Base-by-base conservation (phyloP, 2,113 vertebrate genomes). In the Pyrgilauda ruficollis region DNA sequence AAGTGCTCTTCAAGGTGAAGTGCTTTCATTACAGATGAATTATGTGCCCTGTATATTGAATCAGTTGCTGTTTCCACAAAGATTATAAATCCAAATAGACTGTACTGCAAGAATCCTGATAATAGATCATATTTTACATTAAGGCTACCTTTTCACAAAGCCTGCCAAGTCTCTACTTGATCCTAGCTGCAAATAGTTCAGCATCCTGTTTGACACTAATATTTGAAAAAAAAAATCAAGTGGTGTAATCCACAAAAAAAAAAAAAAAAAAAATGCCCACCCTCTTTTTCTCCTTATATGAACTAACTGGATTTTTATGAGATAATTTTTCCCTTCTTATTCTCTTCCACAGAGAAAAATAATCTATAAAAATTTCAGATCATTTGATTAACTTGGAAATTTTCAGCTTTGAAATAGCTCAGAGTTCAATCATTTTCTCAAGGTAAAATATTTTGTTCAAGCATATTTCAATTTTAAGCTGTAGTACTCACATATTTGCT, bases 1-100 rank as follows among this genome's bases (percentile, higher is more conserved):
- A 91, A 91, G 44, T 69, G 26, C 31, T 80, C 63, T 93, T 95
- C 46, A 94, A 88, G 70, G 37, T 94, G 62, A 80, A 83, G 58
- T 69, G 63, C 9, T 90, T 88, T 80, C 72, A n/a, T 55, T 88
- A 27, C 12, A 84, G 50, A 31, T 49, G 13, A 86, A 88, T 68
- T 90, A 81, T 78, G 39, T 77, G 33, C 13, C 13, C 73, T 77
- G 13, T 43, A 35, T 55, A 58, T 27, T 66, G 23, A 83, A 74
- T 39, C 10, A 56, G 43, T 43, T 86, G 13, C 17, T 83, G 33
- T 83, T 88, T 93, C 52, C 46, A 67, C 13, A 89, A 58, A 62
- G 19, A 74, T 43, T 85, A 41, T n/a, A 74, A 92, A 81, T 76
- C 28, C 73, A 89, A 74, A 89, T 28, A 68, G 22, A 68, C 15